These are phyloP conservation scores for Lamellibrachia luymesi DNA, from an alignment of 1,140 invertebrate genomes.

Conservation along the genomic window DNA sequence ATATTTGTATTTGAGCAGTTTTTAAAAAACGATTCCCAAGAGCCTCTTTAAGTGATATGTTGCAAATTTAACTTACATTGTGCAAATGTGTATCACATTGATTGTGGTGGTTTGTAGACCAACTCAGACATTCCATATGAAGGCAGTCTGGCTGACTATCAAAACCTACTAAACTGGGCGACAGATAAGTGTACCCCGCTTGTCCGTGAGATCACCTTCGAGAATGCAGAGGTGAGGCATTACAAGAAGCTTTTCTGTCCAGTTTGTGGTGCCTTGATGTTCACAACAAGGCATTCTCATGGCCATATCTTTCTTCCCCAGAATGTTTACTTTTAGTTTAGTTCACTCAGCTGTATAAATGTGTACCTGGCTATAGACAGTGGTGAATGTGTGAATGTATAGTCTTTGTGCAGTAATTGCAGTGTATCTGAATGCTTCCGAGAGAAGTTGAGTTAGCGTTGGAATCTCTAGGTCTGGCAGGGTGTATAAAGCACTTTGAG, in stretches of 20 bases:
- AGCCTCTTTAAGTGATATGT: background rate
- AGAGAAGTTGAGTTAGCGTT: too few relatives aligned
- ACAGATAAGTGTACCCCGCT: conserved; percentile 73
- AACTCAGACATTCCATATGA: conserved; percentile 33
- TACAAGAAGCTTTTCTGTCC: background rate
- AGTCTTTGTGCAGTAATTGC: too few relatives aligned
- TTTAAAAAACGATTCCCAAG: background rate
- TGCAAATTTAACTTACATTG: background rate
- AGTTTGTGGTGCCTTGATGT: background rate
- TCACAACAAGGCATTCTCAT: too few relatives aligned
- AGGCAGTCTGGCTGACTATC: conserved; percentile 58
- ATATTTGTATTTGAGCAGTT: background rate
- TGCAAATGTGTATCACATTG: background rate
- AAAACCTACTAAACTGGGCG: conserved; percentile 74
- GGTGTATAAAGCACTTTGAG: too few relatives aligned
- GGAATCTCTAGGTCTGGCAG: too few relatives aligned
- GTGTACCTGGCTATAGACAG: too few relatives aligned
- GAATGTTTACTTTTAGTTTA: too few relatives aligned
- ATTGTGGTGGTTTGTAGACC: background rate
- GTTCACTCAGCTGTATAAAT: too few relatives aligned
- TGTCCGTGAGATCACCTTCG: conserved; percentile 90
- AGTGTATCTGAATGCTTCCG: too few relatives aligned
- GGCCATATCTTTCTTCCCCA: too few relatives aligned
- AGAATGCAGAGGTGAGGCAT: conserved; percentile 82
- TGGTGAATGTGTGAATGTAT: too few relatives aligned